Base-by-base conservation (phyloP, 2,888 invertebrate genomes). In the Gryllus longicercus region DNA sequence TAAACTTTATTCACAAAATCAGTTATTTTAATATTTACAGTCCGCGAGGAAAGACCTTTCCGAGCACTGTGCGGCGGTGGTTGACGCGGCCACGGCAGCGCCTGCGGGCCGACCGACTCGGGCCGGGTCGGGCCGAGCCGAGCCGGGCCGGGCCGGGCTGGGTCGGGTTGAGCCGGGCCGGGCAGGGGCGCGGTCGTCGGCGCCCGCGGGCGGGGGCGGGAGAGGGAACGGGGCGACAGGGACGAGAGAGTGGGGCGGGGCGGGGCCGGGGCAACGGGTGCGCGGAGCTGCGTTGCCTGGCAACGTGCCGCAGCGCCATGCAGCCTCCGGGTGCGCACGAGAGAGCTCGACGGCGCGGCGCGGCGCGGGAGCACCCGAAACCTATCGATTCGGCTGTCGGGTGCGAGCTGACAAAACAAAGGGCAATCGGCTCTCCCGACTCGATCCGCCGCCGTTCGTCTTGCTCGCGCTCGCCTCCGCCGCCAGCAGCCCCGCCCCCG, bases 281-380 rank as follows among this genome's bases (percentile, higher is more conserved):
- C n/a, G n/a, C 74, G 23, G 23, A 25, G 38, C 23, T 23, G 76
- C 76, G 76, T 76, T 76, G 76, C 76, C 76, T 25, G 76, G 76
- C 76, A 76, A 76, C 76, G 76, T 14, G 76, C 23, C 76, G 76
- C 76, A 76, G 76, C 76, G 63, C 63, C 63, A n/a, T 63, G 63
- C 63, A 63, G 63, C 63, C 63, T 18, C 63, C 63, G 63, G 63
- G 63, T 63, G 63, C 38, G 38, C 38, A 38, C 38, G 38, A 38
- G 8, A 38, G 38, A 38, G n/a, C 63, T 18, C 63, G n/a, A 14
- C 63, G 10, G 63, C 63, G n/a, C 16, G 63, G 63, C 63, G 18
- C 16, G n/a, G 63, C 14, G 63, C 14, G 63, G n/a, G 63, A 63
- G 63, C n/a, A 63, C 63, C 63, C 63, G 63, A 63, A 63, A 63